phyloP scores from a whole-genome alignment of 2,113 vertebrate genomes.

The Campylomormyrus tamandua region DNA sequence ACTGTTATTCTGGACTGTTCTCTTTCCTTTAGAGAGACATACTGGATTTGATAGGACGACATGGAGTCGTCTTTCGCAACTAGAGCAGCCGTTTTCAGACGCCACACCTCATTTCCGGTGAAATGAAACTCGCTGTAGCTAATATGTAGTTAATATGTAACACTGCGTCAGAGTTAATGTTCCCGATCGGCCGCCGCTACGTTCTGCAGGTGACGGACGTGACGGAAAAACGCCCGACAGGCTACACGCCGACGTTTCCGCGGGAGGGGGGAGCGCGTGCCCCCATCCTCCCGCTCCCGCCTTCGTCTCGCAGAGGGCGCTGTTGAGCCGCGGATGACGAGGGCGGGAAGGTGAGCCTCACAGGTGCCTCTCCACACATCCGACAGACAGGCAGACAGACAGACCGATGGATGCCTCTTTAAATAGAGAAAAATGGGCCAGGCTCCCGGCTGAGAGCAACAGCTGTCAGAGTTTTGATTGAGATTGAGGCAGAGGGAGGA shows the following conservation, averaged over 20 bases:
- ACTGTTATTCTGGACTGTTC: not conserved
- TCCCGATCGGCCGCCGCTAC: not conserved
- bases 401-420: not conserved
- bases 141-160: not conserved
- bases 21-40: not conserved
- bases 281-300: not conserved
- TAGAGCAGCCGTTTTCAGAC: not conserved
- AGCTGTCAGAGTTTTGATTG: constrained; percentile 23
- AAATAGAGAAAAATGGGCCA: constrained; percentile 18
- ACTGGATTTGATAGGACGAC: not conserved
- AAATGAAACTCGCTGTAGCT: not conserved
- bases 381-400: not conserved
- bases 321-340: constrained; percentile 52
- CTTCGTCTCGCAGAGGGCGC: constrained; percentile 56
- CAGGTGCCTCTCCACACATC: constrained; percentile 7
- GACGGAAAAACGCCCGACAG: not conserved
- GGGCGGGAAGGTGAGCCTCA: not conserved
- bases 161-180: constrained; percentile 17
- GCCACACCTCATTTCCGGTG: not conserved
- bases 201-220: not conserved
- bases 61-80: not conserved
- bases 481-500: constrained; percentile 9
- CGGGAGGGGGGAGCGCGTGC: not conserved
- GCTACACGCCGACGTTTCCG: not conserved
- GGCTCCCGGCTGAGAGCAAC: not conserved